A percentile compares a stretch with the other conserved stretches of the same genome.
Evolutionary conservation across 2,888 invertebrate genomes (phyloP).

Genomic region (Zygaena filipendulae): DNA sequence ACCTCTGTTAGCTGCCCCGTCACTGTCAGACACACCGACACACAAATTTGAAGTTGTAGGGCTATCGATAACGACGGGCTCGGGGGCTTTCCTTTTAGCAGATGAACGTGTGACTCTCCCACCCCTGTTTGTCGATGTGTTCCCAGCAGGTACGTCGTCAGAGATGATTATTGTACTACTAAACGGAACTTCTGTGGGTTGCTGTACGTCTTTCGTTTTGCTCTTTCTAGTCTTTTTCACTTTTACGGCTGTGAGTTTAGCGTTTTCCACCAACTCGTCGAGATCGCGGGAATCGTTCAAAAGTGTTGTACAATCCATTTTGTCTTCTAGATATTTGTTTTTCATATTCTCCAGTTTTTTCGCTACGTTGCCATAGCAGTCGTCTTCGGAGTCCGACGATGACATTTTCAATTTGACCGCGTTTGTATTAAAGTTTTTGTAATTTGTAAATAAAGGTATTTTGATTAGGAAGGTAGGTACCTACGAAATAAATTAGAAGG

Average conservation of each 20-base stretch:
- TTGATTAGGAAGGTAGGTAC: too few species aligned
- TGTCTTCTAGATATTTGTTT: conserved; percentile 28
- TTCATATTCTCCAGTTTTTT: conserved; percentile 34
- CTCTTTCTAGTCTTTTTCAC: background rate
- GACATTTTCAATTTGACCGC: conserved; percentile 23
- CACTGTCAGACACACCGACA: conserved; percentile 1
- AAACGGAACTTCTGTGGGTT: background rate
- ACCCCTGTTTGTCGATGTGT: background rate
- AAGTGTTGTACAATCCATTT: conserved; percentile 21
- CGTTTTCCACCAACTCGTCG: conserved; percentile 15
- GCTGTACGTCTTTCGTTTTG: too few species aligned
- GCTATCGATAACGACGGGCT: background rate
- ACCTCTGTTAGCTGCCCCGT: conserved; percentile 11
- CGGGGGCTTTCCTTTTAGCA: background rate
- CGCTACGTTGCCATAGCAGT: conserved; percentile 45
- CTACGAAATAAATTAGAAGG: background rate
- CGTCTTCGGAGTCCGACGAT: conserved; percentile 54
- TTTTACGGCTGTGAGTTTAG: conserved; percentile 1
- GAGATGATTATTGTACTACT: background rate
- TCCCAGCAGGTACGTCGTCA: background rate
- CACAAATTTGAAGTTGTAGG: too few species aligned
- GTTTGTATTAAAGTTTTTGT: too few species aligned
- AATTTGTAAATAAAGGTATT: too few species aligned
- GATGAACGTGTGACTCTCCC: background rate
- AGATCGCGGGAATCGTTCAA: conserved; percentile 18